Evolutionary conservation across 2,888 invertebrate genomes (phyloP).

Genomic region (Tenodera sinensis): DNA sequence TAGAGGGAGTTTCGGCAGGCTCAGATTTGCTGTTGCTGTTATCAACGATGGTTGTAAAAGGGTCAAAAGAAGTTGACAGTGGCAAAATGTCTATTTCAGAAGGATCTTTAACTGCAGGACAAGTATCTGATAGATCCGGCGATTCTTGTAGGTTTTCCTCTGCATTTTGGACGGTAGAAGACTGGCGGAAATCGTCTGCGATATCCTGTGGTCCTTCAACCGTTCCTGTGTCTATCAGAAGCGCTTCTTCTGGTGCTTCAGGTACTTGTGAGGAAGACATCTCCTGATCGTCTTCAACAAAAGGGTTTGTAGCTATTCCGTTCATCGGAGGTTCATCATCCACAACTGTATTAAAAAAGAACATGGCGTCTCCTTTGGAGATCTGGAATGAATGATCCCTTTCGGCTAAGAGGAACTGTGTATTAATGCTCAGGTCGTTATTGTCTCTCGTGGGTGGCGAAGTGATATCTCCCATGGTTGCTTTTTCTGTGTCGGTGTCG

Average conservation of each 20-base stretch:
- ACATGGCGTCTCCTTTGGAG: constrained; percentile 19
- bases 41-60: constrained; percentile 24
- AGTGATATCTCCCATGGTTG: background rate
- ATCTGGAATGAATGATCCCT: constrained; percentile 22
- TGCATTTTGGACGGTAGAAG: background rate
- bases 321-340: constrained; percentile 21
- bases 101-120: background rate
- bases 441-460: background rate
- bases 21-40: constrained; percentile 13
- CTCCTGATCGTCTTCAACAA: background rate
- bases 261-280: background rate
- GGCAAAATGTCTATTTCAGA: constrained; percentile 6
- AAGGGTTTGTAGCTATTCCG: background rate
- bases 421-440: constrained; percentile 19
- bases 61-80: constrained; percentile 18
- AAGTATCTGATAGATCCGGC: background rate
- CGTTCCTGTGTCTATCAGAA: background rate
- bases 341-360: constrained; percentile 20
- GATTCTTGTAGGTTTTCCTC: background rate
- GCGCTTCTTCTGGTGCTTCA: too few relatives aligned
- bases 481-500: background rate
- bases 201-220: background rate
- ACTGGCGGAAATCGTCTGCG: background rate
- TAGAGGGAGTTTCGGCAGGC: background rate
- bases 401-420: constrained; percentile 25